These are phyloP conservation scores for Nasonia giraulti DNA, from an alignment of 1,140 invertebrate genomes.

Conservation along the genomic window DNA sequence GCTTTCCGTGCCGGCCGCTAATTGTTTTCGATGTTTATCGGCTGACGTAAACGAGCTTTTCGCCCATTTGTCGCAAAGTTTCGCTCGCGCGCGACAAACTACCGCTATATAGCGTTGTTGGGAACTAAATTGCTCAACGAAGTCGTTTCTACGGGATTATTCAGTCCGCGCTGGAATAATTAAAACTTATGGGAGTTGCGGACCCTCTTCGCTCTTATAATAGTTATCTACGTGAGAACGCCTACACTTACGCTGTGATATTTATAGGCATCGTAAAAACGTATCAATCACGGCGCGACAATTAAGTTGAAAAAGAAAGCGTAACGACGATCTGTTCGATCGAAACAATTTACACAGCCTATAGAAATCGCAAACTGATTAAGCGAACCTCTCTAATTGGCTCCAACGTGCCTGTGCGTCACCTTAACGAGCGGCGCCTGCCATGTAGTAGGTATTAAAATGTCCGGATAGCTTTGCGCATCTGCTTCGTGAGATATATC, in stretches of 20 bases:
- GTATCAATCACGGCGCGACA: no score
- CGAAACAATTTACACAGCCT: neutral
- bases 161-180: neutral
- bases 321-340: neutral
- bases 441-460: neutral
- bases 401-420: neutral
- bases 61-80: no score
- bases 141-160: neutral
- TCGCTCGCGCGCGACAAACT: no score
- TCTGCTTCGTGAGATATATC: neutral
- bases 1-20: neutral
- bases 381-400: conserved; percentile 12
- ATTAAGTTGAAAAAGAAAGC: no score
- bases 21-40: neutral
- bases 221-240: no score
- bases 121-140: neutral
- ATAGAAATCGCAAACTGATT: conserved; percentile 23
- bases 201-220: neutral
- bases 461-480: neutral
- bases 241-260: neutral
- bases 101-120: neutral
- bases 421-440: conserved; percentile 25
- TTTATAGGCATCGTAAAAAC: neutral
- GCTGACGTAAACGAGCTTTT: neutral
- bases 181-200: neutral